Evolutionary conservation across 2,797 vertebrate genomes (phyloP).

Genomic region (Muraenolepis orangiensis): DNA sequence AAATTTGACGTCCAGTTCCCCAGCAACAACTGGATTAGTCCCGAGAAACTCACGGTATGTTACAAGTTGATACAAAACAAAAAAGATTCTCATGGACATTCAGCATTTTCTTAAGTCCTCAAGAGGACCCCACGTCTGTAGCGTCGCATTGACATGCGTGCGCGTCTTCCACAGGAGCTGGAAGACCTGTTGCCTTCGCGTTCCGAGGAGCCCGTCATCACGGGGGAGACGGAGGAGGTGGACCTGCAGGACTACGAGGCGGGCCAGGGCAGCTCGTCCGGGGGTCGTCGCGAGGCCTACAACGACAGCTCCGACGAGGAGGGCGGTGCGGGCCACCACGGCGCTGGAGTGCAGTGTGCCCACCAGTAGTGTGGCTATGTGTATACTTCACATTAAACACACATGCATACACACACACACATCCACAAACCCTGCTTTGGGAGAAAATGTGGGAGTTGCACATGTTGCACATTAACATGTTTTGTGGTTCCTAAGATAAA

Average conservation of each 20-base stretch:
- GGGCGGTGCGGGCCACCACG: slow-evolving; percentile 84
- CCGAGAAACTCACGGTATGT: slow-evolving; percentile 92
- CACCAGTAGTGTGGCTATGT: slow-evolving; percentile 86
- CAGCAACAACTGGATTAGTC: slow-evolving; percentile 96
- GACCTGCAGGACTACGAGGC: slow-evolving; percentile 94
- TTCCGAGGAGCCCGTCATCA: slow-evolving; percentile 86
- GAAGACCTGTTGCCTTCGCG: slow-evolving; percentile 95
- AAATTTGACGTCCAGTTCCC: slow-evolving; percentile 99
- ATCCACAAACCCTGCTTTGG: slow-evolving; percentile 36
- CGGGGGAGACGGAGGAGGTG: slow-evolving; percentile 90
- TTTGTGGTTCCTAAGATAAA: slow-evolving; percentile 68
- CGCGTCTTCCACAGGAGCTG: too few relatives aligned
- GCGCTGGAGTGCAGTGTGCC: slow-evolving; percentile 95
- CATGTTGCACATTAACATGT: slow-evolving; percentile 67
- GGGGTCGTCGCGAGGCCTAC: slow-evolving; percentile 93
- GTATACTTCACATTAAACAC: background rate
- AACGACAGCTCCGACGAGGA: slow-evolving; percentile 98
- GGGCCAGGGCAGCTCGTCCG: slow-evolving; percentile 84
- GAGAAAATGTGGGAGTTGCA: slow-evolving; percentile 69
- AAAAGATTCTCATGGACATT: too few relatives aligned
- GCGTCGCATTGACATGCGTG: too few relatives aligned
- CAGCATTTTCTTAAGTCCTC: too few relatives aligned
- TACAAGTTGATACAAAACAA: too few relatives aligned
- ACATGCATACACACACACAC: slow-evolving; percentile 45
- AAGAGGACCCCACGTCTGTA: too few relatives aligned